Percentiles rank a stretch among this genome's conserved stretches.
These are phyloP conservation scores for Arrhopalites spinosus DNA, from an alignment of 2,888 invertebrate genomes.

Conservation along the genomic window DNA sequence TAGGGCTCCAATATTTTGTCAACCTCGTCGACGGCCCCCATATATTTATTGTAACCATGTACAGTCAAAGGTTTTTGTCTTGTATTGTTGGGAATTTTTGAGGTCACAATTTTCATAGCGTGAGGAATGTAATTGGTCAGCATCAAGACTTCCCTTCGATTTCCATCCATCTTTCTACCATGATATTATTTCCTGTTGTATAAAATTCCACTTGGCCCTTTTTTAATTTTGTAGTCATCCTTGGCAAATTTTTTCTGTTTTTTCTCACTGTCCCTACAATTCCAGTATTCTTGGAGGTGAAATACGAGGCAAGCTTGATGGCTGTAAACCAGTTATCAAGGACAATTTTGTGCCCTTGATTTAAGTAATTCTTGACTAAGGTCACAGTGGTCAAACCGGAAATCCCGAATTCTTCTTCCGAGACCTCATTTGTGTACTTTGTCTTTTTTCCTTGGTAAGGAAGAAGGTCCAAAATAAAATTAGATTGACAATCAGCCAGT, in stretches of 20 bases:
- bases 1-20: slow-evolving; percentile 2
- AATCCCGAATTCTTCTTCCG: not conserved
- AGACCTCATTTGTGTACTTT: not conserved
- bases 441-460: not conserved
- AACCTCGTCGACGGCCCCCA: slow-evolving; percentile 8
- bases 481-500: not conserved
- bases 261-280: not conserved
- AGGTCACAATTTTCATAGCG: not conserved
- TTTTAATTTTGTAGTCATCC: not conserved
- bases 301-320: not conserved
- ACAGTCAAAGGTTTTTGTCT: not conserved
- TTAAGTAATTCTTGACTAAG: not conserved
- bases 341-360: not conserved
- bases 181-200: not conserved
- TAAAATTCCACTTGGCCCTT: not conserved
- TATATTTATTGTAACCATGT: slow-evolving; percentile 1
- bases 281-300: not conserved
- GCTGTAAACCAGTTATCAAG: not conserved
- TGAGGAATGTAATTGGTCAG: not conserved
- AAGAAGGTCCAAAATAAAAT: not conserved
- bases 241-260: not conserved
- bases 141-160: not conserved
- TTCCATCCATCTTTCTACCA: not conserved
- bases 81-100: not conserved
- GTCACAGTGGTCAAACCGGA: not conserved